phyloP scores from a whole-genome alignment of 1,140 invertebrate species.

The Holcopasites calliopsidis region DNA sequence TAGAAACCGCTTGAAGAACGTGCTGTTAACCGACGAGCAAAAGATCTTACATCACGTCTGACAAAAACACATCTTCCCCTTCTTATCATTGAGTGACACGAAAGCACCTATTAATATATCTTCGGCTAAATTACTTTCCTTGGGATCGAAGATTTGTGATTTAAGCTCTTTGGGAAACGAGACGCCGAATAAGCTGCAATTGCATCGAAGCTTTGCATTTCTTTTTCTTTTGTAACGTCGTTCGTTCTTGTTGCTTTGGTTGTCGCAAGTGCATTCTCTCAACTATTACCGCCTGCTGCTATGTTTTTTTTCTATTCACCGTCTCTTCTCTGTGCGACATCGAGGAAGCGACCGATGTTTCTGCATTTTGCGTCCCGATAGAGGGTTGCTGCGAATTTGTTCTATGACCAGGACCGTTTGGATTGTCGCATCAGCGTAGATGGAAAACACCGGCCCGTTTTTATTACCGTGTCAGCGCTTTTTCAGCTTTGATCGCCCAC shows the following conservation, averaged over 20 bases:
- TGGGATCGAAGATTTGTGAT: background rate
- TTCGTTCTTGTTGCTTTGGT: conserved; percentile 38
- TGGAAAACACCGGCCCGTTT: background rate
- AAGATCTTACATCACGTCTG: conserved; percentile 33
- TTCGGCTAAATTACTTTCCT: background rate
- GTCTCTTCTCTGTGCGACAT: background rate
- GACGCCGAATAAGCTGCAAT: background rate
- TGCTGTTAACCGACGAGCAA: background rate
- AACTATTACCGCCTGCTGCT: conserved; percentile 13
- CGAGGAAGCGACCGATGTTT: conserved; percentile 20
- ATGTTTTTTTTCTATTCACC: background rate
- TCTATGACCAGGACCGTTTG: background rate
- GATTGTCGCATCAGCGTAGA: background rate
- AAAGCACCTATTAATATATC: background rate
- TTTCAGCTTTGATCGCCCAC: conserved; percentile 22
- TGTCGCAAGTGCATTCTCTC: conserved; percentile 26
- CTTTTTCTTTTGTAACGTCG: conserved; percentile 1
- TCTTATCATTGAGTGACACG: too few relatives aligned
- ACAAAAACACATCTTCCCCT: background rate
- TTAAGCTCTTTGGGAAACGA: conserved; percentile 19
- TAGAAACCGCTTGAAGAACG: background rate
- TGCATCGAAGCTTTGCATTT: conserved; percentile 46
- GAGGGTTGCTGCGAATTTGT: background rate
- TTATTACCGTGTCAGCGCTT: conserved; percentile 4
- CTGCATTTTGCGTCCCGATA: background rate